A percentile compares a stretch with the other conserved stretches of the same genome.
Conservation (phyloP, 2,888 invertebrate genomes). For the Gastrophysa polygoni region DNA sequence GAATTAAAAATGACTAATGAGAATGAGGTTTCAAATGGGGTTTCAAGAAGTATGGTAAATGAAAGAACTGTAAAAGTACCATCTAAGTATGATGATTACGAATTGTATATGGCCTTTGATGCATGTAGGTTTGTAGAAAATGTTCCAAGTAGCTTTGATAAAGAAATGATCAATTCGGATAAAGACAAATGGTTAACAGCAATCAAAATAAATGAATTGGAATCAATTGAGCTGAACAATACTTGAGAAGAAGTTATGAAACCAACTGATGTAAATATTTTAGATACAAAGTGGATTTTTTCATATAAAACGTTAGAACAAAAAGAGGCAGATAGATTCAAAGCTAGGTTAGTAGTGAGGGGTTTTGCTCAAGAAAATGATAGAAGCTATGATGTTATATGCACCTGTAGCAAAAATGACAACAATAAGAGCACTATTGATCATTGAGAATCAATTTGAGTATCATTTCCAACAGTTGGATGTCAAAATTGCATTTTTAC, state of each 20-base stretch:
- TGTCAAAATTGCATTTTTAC: conserved; percentile 19
- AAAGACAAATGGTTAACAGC: conserved; percentile 26
- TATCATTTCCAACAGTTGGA: conserved; percentile 18
- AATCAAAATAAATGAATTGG: conserved; percentile 32
- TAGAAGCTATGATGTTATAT: too few relatives aligned
- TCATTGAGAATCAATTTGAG: conserved; percentile 15
- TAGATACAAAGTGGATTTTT: conserved; percentile 36
- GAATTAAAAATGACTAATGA: not conserved
- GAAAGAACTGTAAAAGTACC: conserved; percentile 20
- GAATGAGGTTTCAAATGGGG: not conserved
- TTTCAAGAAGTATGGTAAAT: conserved; percentile 5
- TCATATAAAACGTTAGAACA: conserved; percentile 33
- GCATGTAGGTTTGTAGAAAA: conserved; percentile 29
- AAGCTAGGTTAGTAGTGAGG: conserved; percentile 43
- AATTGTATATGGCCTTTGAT: conserved; percentile 36
- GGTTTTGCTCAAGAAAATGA: conserved; percentile 41
- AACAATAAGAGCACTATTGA: conserved; percentile 16
- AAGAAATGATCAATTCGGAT: conserved; percentile 29
- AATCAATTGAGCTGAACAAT: conserved; percentile 34
- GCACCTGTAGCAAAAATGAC: not conserved
- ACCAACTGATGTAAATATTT: conserved; percentile 23
- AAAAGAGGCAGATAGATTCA: conserved; percentile 40
- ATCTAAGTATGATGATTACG: conserved; percentile 31
- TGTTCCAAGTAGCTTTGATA: conserved; percentile 24
- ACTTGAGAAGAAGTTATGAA: conserved; percentile 23